Base-by-base conservation (phyloP, 2,797 vertebrate genomes). In the Chelidonichthys spinosus region DNA sequence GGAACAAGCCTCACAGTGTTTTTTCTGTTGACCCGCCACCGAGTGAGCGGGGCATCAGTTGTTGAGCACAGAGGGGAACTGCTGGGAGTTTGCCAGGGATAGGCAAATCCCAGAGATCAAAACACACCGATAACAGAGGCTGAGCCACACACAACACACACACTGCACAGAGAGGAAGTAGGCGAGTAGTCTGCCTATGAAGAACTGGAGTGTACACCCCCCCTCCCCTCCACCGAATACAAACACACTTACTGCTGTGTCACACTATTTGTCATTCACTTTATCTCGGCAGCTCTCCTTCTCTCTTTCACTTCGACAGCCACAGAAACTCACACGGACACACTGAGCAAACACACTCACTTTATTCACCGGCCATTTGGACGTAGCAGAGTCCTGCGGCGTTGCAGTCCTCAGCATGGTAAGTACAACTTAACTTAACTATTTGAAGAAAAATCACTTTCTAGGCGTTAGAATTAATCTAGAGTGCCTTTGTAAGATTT, bases 21-120 rank as follows among this genome's bases (percentile, higher is more conserved):
- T 61, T 63, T 66, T 62, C 36, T 73, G 42, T 61, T 68, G 6
- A 67, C 35, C 47, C 49, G 32, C 32, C 61, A 15, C 32, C 2
- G 44, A 40, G 47, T 42, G 68, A 72, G 15, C 62, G 63, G 25
- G 46, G 39, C 49, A 47, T 60, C 36, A 67, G 58, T 46, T 72
- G 54, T 53, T 59, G 63, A 61, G 63, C 53, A 63, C 54, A 66
- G 17, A 65, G 65, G 81, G 66, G 84, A 90, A 87, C 62, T 88
- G 82, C 79, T 83, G 76, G 83, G 82, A 83, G 79, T 86, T 87
- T 81, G 84, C 75, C 79, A 85, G 70, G 80, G 66, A 89, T 87
- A 94, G 78, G 90, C 93, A 95, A 95, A 95, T 94, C 52, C 33
- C 65, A 36, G 40, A 82, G 94, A 93, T 94, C 54, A 69, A 86